Evolutionary conservation across 2,797 vertebrate species (phyloP).

Genomic region (Trachops cirrhosus): DNA sequence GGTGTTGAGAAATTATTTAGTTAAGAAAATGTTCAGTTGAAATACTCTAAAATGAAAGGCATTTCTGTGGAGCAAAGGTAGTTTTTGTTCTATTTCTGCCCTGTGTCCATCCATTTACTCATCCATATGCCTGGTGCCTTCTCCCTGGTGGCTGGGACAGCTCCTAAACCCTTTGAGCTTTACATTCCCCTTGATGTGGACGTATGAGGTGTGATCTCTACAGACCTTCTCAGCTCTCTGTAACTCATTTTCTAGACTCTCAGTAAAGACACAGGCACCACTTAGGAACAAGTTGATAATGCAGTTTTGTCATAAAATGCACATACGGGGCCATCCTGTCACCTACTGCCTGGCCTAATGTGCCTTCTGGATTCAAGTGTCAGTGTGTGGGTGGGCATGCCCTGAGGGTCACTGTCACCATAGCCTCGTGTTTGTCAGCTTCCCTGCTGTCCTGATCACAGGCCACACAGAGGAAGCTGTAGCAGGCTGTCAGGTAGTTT

Average conservation of each 20-base stretch:
- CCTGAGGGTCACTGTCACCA: conserved; percentile 88
- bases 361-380: conserved; percentile 82
- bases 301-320: not conserved
- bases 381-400: conserved; percentile 86
- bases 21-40: conserved; percentile 4
- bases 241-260: not conserved
- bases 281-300: not conserved
- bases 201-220: not conserved
- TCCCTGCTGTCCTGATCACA: conserved; percentile 87
- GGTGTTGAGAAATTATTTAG: not conserved
- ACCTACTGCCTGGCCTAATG: not conserved
- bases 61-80: not conserved
- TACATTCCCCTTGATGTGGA: not conserved
- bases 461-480: conserved; percentile 59
- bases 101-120: not conserved
- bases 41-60: conserved; percentile 55
- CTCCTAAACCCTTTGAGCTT: not conserved
- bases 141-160: not conserved
- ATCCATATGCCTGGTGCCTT: not conserved
- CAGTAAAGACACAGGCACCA: not conserved
- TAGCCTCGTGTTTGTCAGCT: conserved; percentile 90
- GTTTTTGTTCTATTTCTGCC: not conserved
- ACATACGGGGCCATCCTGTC: not conserved
- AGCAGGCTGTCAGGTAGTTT: conserved; percentile 74
- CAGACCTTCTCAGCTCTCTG: not conserved